Evolutionary conservation across 2,113 vertebrate genomes (phyloP).

Genomic region (Dicentrarchus labrax): DNA sequence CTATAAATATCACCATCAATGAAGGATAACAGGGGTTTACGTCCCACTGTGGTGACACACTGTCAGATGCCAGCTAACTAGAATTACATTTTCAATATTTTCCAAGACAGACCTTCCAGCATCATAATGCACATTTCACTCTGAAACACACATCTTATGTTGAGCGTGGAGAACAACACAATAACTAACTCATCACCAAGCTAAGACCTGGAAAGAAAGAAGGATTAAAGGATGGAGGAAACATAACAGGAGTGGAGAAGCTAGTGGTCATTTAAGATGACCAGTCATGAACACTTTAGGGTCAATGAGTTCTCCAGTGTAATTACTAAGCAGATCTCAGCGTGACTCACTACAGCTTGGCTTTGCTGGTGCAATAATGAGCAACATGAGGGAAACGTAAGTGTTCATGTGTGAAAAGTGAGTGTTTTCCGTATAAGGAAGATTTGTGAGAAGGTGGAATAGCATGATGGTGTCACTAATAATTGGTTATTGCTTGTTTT

Average conservation of each 20-base stretch:
- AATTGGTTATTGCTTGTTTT: neutral
- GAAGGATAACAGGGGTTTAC: neutral
- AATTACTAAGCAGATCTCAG: slow-evolving; percentile 46
- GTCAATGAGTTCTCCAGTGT: slow-evolving; percentile 45
- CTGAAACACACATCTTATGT: slow-evolving; percentile 2
- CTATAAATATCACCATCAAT: slow-evolving; percentile 15
- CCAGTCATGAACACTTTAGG: slow-evolving; percentile 68
- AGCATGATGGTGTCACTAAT: neutral
- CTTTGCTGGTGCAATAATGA: slow-evolving; percentile 41
- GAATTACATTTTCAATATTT: neutral
- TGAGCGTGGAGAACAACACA: neutral
- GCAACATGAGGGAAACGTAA: slow-evolving; percentile 32
- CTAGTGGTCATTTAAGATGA: slow-evolving; percentile 65
- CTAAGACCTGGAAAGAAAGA: slow-evolving; percentile 8
- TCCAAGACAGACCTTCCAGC: neutral
- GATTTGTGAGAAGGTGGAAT: slow-evolving; percentile 13
- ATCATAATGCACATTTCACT: neutral
- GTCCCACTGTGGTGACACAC: neutral
- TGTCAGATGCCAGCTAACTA: neutral
- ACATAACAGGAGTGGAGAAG: slow-evolving; percentile 14
- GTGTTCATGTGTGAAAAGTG: slow-evolving; percentile 49
- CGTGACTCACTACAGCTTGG: slow-evolving; percentile 56
- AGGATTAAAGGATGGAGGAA: slow-evolving; percentile 48
- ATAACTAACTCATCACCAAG: slow-evolving; percentile 11
- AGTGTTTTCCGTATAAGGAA: slow-evolving; percentile 18